phyloP scores from a whole-genome alignment of 2,888 invertebrate species.

The Phengaris alcon region DNA sequence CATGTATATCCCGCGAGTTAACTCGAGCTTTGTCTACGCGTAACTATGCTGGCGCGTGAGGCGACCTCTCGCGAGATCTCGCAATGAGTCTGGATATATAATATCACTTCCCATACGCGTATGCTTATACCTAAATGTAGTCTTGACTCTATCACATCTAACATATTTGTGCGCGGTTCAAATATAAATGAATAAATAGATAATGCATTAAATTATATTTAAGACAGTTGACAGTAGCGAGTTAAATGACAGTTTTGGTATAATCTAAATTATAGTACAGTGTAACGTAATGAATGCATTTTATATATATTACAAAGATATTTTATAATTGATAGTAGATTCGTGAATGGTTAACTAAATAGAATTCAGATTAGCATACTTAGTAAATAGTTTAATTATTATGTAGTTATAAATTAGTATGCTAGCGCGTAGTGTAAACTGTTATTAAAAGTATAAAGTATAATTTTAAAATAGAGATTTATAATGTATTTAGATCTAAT shows the following conservation, averaged over 20 bases:
- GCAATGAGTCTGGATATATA: slow-evolving; percentile 34
- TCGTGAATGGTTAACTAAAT: background rate
- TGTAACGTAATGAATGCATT: no score
- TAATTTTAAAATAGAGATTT: background rate
- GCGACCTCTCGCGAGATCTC: background rate
- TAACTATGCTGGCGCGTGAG: no score
- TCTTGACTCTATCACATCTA: background rate
- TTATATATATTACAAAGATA: no score
- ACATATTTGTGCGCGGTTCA: background rate
- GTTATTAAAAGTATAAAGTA: no score
- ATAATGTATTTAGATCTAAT: background rate
- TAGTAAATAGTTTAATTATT: no score
- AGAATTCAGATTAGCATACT: background rate
- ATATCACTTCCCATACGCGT: slow-evolving; percentile 19
- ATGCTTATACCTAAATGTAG: background rate
- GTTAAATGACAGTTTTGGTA: no score
- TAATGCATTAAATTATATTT: background rate
- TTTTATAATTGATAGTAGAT: no score
- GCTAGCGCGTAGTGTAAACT: background rate
- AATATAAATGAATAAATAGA: background rate
- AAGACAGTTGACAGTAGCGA: no score
- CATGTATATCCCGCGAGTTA: no score
- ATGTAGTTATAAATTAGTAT: background rate
- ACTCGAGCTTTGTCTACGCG: no score
- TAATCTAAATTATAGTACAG: no score